Evolutionary conservation across 1,140 invertebrate species (phyloP), one percentile per base, ranked within the genome.

Genomic region (Trichoplusia ni): DNA sequence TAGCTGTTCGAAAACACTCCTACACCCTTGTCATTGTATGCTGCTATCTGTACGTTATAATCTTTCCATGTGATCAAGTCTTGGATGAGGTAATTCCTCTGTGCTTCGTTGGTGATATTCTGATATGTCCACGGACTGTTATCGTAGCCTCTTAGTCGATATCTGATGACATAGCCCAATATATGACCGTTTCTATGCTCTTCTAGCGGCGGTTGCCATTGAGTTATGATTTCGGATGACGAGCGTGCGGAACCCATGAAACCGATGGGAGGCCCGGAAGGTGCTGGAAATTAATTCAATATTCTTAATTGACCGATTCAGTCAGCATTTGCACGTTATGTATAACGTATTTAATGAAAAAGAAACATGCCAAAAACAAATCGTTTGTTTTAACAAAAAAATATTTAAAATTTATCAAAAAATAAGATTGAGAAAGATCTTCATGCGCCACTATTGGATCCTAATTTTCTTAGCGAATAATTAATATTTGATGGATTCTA

Each of bases 1-100:
- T 98, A 94, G 35, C 95, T 95, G n/a, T 97, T 94, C 14, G 96
- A 97, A 83, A 95, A 99, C 0, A 96, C 93, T 0, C 99, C 99
- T 4, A 98, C 94, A 2, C 99, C 99, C 92, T 99, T 98, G 71
- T 98, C 96, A 86, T 99, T 99, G 74, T 96, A 99, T 0, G 98
- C 98, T 0, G 98, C 98, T 58, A 99, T 98, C 92, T 99, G 97
- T 0, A 99, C 95, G 29, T 98, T 95, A 77, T 99, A 99, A 85
- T 99, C 97, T 87, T 99, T 98, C 98, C 98, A 99, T 0, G 98
- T 98, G 54, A 99, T 99, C 29, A 99, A 90, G 78, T 98, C 97
- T 72, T 97, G 95, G 58, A 99, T 97, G 0, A 99, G 92, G 81
- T 95, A 98, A 86, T 97, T 98, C 67, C 96, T 93, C 81, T 98